phyloP scores from a whole-genome alignment of 2,888 invertebrate species.

The Luffia ferchaultella region DNA sequence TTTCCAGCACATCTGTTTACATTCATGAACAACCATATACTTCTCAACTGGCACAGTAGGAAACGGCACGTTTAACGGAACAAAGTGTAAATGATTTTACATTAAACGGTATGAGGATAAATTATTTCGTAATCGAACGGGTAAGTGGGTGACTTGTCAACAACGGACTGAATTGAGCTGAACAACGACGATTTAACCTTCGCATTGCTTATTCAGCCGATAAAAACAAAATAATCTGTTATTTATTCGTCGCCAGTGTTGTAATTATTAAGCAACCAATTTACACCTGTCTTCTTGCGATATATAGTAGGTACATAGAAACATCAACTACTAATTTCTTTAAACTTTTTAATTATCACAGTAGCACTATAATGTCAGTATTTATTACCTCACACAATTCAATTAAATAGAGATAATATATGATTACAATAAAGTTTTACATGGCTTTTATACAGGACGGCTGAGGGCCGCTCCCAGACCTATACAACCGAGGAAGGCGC shows the following conservation, averaged over 20 bases:
- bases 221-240: background rate
- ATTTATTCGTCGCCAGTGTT: background rate
- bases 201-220: background rate
- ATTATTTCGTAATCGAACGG: background rate
- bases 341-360: too few relatives aligned
- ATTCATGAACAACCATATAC: too few relatives aligned
- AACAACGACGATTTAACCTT: background rate
- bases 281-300: background rate
- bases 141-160: background rate
- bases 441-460: conserved; percentile 8
- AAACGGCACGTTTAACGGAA: background rate
- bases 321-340: too few relatives aligned
- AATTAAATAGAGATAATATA: too few relatives aligned
- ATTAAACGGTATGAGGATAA: background rate
- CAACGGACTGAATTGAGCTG: background rate
- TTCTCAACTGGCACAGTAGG: too few relatives aligned
- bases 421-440: too few relatives aligned
- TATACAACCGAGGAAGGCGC: conserved; percentile 7
- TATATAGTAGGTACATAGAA: too few relatives aligned
- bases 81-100: background rate
- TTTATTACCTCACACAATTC: too few relatives aligned
- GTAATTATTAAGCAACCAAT: background rate
- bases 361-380: too few relatives aligned
- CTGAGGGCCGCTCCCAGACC: conserved; percentile 18
- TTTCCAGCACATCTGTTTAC: background rate